phyloP scores from a whole-genome alignment of 1,140 invertebrate genomes.

The Pentalonia nigronervosa region DNA sequence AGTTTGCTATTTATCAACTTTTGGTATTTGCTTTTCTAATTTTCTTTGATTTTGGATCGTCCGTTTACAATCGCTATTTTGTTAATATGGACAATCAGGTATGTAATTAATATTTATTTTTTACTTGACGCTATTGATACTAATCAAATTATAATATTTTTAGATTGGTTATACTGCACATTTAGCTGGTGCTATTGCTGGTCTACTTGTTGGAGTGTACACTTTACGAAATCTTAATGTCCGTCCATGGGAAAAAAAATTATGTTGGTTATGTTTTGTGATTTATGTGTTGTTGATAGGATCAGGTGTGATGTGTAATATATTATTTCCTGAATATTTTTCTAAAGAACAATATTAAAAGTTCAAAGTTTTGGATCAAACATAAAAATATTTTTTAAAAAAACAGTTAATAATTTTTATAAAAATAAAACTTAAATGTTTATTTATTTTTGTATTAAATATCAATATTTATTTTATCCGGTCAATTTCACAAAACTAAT shows the following conservation, averaged over 20 bases:
- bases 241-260: slow-evolving; percentile 82
- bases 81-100: slow-evolving; percentile 64
- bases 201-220: slow-evolving; percentile 91
- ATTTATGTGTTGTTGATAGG: slow-evolving; percentile 79
- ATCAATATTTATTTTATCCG: neutral
- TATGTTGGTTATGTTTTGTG: slow-evolving; percentile 84
- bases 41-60: slow-evolving; percentile 79
- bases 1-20: slow-evolving; percentile 82
- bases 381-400: neutral
- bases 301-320: slow-evolving; percentile 79
- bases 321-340: slow-evolving; percentile 71
- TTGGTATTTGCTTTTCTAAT: slow-evolving; percentile 79
- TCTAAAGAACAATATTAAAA: slow-evolving; percentile 60
- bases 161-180: slow-evolving; percentile 89
- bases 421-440: neutral
- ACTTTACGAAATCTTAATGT: slow-evolving; percentile 89
- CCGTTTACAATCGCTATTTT: slow-evolving; percentile 81
- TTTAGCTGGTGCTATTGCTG: slow-evolving; percentile 84
- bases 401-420: neutral
- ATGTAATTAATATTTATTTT: neutral
- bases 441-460: neutral
- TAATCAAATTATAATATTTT: slow-evolving; percentile 44
- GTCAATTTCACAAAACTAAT: neutral
- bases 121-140: neutral
- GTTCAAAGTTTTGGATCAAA: neutral